Conservation (phyloP, 2,888 invertebrate genomes). For the Netelia inedita region DNA sequence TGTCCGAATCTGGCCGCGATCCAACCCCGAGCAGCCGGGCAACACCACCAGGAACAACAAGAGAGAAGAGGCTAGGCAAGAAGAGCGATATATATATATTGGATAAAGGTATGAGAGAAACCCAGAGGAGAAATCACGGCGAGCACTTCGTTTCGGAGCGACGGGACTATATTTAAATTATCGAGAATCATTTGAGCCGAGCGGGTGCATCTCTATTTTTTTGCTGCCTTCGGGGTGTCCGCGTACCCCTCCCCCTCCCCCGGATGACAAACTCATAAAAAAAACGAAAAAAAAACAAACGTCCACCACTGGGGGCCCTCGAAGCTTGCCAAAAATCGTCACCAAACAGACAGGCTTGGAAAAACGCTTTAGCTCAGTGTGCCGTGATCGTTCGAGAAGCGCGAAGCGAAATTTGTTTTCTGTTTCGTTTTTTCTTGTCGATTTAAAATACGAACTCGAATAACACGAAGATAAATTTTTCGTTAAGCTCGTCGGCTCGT, state of each 20-base stretch:
- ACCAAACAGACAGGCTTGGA: constrained; percentile 40
- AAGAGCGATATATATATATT: not conserved
- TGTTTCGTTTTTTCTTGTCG: not conserved
- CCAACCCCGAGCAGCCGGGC: constrained; percentile 49
- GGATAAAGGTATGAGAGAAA: not conserved
- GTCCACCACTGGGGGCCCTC: constrained; percentile 38
- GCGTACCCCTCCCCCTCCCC: not conserved
- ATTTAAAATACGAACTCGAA: not conserved
- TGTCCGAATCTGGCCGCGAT: constrained; percentile 50
- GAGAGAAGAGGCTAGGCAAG: constrained; percentile 16
- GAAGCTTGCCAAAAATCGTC: constrained; percentile 61
- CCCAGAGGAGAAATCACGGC: constrained; percentile 30
- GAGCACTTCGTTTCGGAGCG: constrained; percentile 16
- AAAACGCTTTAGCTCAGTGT: constrained; percentile 56
- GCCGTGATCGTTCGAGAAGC: constrained; percentile 19
- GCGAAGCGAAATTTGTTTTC: no score
- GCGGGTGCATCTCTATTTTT: constrained; percentile 1
- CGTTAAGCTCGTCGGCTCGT: not conserved
- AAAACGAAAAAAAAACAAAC: not conserved
- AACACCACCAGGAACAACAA: constrained; percentile 53
- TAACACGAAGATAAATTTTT: not conserved
- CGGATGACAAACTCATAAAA: not conserved
- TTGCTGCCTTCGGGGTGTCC: not conserved
- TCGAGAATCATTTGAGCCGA: constrained; percentile 54
- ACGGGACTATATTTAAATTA: constrained; percentile 64